Base-by-base conservation (phyloP, 1,140 invertebrate genomes). In the Ceratina australensis region DNA sequence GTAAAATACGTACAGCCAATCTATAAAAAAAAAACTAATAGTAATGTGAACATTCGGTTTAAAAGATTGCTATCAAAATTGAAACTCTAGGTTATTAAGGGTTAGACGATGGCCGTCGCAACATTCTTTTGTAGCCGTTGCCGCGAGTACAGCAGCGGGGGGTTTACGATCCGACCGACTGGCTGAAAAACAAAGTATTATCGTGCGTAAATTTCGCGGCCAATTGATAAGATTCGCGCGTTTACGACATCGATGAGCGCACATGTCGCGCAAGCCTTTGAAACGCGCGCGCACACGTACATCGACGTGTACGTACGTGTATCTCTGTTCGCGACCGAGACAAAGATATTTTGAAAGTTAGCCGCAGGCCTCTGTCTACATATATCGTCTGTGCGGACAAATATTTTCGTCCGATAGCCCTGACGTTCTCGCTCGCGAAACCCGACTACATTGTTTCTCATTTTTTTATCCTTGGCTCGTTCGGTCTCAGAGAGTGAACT, bases 321-420 rank as follows among this genome's bases (percentile, higher is more conserved):
- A 10, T 57, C 10, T 65, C 56, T 56, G 50, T 65, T 2, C 20
- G 2, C 16, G 50, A 10, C 3, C 15, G 20, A 42, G 59, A 63
- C 75, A 65, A 61, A 61, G 28, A 61, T 61, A 22, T 54, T 71
- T 61, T 50, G 56, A 60, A 69, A 60, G 66, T 28, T 52, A 60
- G 20, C 56, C 47, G 18, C 22, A 18, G 20, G 10, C 33, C 56
- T 42, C 33, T 42, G 28, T 15, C 47, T 20, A 20, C 69, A 50
- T 69, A 20, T 76, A 50, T 69, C 47, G 47, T 4, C 5, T 18
- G 33, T 24, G 59, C n/a, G 50, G 22, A 24, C 26, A 78, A 78
- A 78, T 72, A 72, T 78, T 78, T 78, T 72, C 69, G 69, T 24
- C 60, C 50, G 52, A 64, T 65, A 54, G 18, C 50, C 47, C 22